phyloP scores from a whole-genome alignment of 2,113 vertebrate species.

The Myotis davidii region DNA sequence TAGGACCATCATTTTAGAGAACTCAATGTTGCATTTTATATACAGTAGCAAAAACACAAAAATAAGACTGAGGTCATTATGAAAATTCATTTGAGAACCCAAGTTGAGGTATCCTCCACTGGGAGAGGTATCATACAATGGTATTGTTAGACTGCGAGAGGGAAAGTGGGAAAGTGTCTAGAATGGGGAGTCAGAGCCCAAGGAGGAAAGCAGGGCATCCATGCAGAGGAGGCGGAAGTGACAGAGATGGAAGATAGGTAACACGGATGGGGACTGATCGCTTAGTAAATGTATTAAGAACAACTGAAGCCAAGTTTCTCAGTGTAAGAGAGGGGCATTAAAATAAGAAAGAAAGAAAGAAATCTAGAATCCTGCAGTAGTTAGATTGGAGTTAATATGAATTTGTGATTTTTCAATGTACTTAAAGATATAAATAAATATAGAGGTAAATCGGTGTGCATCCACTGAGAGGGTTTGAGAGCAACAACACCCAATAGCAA shows the following conservation, averaged over 20 bases:
- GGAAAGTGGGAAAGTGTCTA: background rate
- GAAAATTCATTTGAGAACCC: constrained; percentile 5
- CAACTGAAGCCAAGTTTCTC: background rate
- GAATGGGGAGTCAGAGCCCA: background rate
- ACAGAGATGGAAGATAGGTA: background rate
- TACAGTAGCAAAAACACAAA: background rate
- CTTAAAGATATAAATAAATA: background rate
- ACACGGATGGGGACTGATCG: background rate
- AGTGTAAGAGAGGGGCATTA: background rate
- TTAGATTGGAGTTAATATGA: background rate
- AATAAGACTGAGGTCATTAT: background rate
- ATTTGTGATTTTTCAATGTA: background rate
- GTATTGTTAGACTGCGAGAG: background rate
- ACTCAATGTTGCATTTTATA: background rate
- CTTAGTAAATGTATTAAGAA: background rate
- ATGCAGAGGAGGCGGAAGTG: background rate
- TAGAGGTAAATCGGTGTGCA: background rate
- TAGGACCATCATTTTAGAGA: background rate
- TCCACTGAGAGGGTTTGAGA: background rate
- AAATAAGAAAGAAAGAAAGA: constrained; percentile 1
- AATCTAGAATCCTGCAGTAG: background rate
- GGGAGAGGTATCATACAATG: background rate
- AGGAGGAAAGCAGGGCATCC: background rate
- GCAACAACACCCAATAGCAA: background rate
- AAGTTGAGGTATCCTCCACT: background rate